Conservation (phyloP, 2,888 invertebrate species). For the Steinernema carpocapsae region DNA sequence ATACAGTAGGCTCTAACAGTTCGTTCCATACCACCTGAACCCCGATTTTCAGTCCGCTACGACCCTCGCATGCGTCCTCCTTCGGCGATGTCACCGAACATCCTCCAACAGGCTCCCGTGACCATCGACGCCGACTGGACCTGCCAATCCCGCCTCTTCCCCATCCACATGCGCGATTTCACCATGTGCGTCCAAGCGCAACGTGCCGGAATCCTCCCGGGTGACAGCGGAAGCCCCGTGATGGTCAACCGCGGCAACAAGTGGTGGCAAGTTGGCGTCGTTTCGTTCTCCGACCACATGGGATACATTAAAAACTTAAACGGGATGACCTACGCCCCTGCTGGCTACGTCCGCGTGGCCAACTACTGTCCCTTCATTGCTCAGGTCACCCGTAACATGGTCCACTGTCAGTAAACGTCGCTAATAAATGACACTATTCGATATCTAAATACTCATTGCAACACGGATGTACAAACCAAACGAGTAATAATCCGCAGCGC, state of each 20-base stretch:
- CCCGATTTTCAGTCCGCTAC: background rate
- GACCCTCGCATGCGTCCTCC: constrained; percentile 6
- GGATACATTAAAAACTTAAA: constrained; percentile 11
- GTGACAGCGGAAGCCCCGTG: constrained; percentile 16
- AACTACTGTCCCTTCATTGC: constrained; percentile 23
- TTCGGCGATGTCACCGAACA: background rate
- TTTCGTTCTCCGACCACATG: constrained; percentile 6
- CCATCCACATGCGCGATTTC: background rate
- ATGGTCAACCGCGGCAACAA: background rate
- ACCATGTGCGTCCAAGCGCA: background rate
- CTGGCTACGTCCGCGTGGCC: constrained; percentile 4
- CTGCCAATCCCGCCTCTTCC: background rate
- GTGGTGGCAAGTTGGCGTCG: constrained; percentile 17
- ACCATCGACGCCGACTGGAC: constrained; percentile 21
- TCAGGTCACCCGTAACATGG: background rate
- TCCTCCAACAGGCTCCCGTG: background rate
- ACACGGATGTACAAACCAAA: no score
- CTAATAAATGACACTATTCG: no score
- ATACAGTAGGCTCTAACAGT: background rate
- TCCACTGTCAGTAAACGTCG: background rate
- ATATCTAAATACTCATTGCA: no score
- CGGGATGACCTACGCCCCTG: constrained; percentile 3
- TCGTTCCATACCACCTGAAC: background rate
- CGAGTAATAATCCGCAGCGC: no score
- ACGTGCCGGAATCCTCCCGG: constrained; percentile 1